These are phyloP conservation scores for Morpho achilles DNA, from an alignment of 2,888 invertebrate genomes.

Conservation along the genomic window DNA sequence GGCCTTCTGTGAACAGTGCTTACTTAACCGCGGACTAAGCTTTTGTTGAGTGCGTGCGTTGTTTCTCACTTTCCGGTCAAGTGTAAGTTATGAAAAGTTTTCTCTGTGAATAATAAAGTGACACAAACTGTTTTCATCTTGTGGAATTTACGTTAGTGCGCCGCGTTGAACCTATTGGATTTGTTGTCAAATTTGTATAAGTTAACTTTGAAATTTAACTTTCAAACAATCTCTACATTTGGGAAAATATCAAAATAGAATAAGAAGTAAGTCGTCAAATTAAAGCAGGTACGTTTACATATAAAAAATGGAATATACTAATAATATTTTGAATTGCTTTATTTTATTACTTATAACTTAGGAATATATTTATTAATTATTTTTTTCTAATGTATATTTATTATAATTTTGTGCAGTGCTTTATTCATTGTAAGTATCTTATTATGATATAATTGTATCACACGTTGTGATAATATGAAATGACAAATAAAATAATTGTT, in stretches of 20 bases:
- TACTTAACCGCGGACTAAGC: constrained; percentile 9
- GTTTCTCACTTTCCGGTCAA: constrained; percentile 43
- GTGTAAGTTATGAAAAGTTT: constrained; percentile 58
- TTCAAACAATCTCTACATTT: constrained; percentile 7
- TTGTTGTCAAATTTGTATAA: constrained; percentile 41
- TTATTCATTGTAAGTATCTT: too few relatives aligned
- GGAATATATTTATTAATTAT: too few relatives aligned
- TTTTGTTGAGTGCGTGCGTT: constrained; percentile 22
- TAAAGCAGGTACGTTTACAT: constrained; percentile 5
- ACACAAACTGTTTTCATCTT: constrained; percentile 38
- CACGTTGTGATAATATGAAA: too few relatives aligned
- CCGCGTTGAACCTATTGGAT: constrained; percentile 39
- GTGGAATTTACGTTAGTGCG: constrained; percentile 40
- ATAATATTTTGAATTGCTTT: neutral
- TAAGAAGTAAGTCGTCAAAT: neutral
- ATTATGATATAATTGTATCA: too few relatives aligned
- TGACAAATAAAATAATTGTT: too few relatives aligned
- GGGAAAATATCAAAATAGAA: neutral
- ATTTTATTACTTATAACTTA: too few relatives aligned
- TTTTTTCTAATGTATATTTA: too few relatives aligned
- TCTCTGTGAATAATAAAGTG: constrained; percentile 41
- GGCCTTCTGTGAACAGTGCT: constrained; percentile 26
- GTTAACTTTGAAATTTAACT: constrained; percentile 31
- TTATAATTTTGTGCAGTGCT: too few relatives aligned
- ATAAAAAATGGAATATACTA: neutral